Evolutionary conservation across 2,797 vertebrate genomes (phyloP).

Genomic region (Fistularia tabacaria): DNA sequence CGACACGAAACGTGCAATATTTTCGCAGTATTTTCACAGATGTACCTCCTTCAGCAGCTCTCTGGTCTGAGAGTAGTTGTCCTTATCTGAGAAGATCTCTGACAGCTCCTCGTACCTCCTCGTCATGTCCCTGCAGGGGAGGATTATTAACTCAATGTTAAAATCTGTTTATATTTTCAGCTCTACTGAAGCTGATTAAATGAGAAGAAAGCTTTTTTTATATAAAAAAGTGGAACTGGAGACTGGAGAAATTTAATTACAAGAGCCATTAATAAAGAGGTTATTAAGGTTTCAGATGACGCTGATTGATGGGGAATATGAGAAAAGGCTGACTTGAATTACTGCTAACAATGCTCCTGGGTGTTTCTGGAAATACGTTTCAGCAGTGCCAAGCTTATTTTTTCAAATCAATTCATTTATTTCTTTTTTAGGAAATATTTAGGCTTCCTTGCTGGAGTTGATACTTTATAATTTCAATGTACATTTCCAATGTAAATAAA

Average conservation of each 20-base stretch:
- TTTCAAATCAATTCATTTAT: too few species aligned
- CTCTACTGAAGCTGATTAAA: background rate
- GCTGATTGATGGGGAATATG: background rate
- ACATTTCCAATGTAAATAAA: background rate
- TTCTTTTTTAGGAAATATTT: too few species aligned
- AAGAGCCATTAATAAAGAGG: background rate
- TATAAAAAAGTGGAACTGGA: background rate
- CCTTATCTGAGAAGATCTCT: slow-evolving; percentile 86
- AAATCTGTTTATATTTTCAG: background rate
- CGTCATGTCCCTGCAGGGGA: slow-evolving; percentile 71
- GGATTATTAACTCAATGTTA: background rate
- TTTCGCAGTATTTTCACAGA: background rate
- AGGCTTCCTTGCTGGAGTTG: too few species aligned
- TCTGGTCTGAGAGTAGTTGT: slow-evolving; percentile 89
- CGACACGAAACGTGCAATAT: background rate
- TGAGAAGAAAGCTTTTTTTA: background rate
- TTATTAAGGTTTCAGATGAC: background rate
- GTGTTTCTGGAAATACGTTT: background rate
- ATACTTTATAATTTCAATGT: background rate
- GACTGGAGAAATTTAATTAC: background rate
- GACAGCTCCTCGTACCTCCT: slow-evolving; percentile 81
- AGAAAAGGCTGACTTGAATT: background rate
- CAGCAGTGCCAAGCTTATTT: too few species aligned
- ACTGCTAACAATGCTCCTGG: background rate
- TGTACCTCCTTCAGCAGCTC: slow-evolving; percentile 84